Base-by-base conservation (phyloP, 2,113 vertebrate species). In the Melospiza georgiana region DNA sequence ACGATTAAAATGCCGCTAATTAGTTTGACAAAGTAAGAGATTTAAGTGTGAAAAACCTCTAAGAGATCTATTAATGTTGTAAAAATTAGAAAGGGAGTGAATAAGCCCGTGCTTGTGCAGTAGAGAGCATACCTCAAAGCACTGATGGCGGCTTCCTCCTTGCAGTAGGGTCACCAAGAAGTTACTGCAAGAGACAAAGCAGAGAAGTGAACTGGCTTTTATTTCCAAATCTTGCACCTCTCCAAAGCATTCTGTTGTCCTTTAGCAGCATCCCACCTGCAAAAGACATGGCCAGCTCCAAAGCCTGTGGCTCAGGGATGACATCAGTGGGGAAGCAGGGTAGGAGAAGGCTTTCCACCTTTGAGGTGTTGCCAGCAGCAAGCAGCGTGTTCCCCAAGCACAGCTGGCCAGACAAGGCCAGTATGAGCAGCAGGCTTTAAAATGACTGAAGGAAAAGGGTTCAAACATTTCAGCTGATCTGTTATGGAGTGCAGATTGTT, bases 1-100 rank as follows among this genome's bases (percentile, higher is more conserved):
- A 31, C 67, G 8, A 93, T 94, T 83, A 84, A 93, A 94, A 77
- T 55, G 43, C 35, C 55, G 55, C 82, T 95, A 74, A 94, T 90
- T 92, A 91, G 30, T 72, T 80, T 81, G 76, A 77, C 63, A 90
- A 93, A 82, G 37, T 63, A 78, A 90, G 79, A 77, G 10, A 52
- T 41, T 77, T 59, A 55, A 75, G 76, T 68, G 73, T 78, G 20
- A 37, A 72, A 90, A 94, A 62, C 16, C 43, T 85, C 59, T 80
- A 93, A 63, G 67, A 94, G 63, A 46, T 58, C 16, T 23, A 59
- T 82, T 82, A 62, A 61, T 65, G 35, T 0, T 67, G 49, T 72
- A 90, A 77, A 89, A 88, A 80, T 73, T 55, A 67, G 72, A 66
- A 77, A 77, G 43, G 20, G 25, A 66, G 9, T 69, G 46, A 77